Evolutionary conservation across 1,140 invertebrate species (phyloP).

Genomic region (Musca vetustissima): DNA sequence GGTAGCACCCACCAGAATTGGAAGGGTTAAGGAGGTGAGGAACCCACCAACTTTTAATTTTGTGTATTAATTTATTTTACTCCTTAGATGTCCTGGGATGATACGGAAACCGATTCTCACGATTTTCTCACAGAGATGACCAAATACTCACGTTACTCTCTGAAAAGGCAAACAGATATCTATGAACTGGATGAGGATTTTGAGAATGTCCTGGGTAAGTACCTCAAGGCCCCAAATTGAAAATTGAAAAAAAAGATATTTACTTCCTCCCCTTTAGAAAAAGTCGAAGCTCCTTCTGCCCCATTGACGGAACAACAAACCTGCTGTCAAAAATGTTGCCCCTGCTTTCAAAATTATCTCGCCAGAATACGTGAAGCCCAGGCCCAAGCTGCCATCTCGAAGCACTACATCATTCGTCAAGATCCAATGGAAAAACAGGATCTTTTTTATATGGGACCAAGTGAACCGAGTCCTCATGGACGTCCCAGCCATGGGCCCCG

Average conservation of each 20-base stretch:
- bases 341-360: neutral
- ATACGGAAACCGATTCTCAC: neutral
- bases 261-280: neutral
- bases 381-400: neutral
- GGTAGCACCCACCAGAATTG: slow-evolving; percentile 38
- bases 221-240: neutral
- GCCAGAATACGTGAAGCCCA: neutral
- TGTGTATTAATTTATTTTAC: neutral
- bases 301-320: neutral
- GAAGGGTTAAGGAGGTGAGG: slow-evolving; percentile 15
- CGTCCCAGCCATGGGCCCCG: neutral
- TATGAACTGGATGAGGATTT: neutral
- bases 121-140: neutral
- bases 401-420: slow-evolving; percentile 30
- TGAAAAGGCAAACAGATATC: neutral
- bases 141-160: neutral
- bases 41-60: neutral
- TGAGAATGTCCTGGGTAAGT: neutral
- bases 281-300: neutral
- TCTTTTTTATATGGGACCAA: slow-evolving; percentile 46
- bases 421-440: slow-evolving; percentile 43
- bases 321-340: neutral
- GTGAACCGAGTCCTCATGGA: no score
- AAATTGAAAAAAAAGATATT: no score
- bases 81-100: neutral